Base-by-base conservation (phyloP, 2,888 invertebrate species). In the Calephelis perditalis region DNA sequence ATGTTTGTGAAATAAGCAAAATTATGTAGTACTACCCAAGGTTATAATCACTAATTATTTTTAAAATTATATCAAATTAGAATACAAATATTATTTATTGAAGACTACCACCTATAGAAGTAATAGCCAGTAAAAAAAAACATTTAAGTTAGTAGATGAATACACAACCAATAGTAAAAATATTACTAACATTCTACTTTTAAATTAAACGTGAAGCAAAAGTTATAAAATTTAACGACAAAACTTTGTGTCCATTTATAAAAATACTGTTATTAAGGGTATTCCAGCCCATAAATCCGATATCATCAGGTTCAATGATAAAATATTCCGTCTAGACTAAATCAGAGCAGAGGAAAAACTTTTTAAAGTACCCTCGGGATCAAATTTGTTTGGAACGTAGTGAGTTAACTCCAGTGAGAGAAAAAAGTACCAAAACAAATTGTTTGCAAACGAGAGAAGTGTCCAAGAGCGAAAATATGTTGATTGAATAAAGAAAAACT, bases 401-500 rank as follows among this genome's bases (percentile, higher is more conserved):
- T 76, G 76, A 84, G 75, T 79, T 76, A 78, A 73, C 70, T 76
- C 75, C 73, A 72, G 71, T 63, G 67, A 72, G 75, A 77, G 75
- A 81, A 87, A 86, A 85, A 86, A 84, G 78, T 78, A 76, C 80
- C 82, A 71, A 86, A 86, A 86, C 86, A 86, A 87, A 84, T 87
- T 86, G 86, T 86, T 85, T 79, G 84, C 86, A 83, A 87, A 84
- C 84, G 81, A 76, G 79, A 79, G 79, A 86, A 86, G 86, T 87
- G 87, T 86, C 87, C 82, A 79, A 81, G 79, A 84, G 81, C 82
- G 77, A 86, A 88, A 86, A 87, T 87, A 88, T 88, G 88, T 87
- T 89, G 88, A 89, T 89, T 87, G 87, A 87, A 89, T 87, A 86
- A 87, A 85, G 86, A 82, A 89, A 88, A 87, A 86, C 87, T 86